phyloP scores from a whole-genome alignment of 2,113 vertebrate genomes.

The Myocastor coypus region DNA sequence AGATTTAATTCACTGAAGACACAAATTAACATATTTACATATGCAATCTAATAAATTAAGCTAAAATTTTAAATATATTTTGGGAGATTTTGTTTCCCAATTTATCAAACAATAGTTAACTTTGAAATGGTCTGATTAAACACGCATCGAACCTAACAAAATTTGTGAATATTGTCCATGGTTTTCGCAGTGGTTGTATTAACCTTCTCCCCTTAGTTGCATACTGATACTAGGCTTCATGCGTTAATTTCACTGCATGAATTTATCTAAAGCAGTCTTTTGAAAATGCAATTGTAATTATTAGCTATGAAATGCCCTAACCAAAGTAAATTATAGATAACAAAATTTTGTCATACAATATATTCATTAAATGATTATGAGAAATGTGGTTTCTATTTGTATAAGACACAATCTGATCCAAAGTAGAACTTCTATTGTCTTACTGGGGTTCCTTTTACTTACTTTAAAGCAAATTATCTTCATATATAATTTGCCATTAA shows the following conservation, averaged over 20 bases:
- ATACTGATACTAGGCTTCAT: background rate
- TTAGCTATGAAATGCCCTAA: constrained; percentile 28
- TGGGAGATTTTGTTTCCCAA: background rate
- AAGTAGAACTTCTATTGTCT: background rate
- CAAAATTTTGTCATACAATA: constrained; percentile 31
- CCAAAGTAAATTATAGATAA: constrained; percentile 9
- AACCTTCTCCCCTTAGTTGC: background rate
- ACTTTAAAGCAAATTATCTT: constrained; percentile 44
- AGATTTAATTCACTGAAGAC: background rate
- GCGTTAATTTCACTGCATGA: background rate
- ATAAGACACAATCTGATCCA: background rate
- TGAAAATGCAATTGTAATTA: background rate
- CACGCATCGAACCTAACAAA: constrained; percentile 34
- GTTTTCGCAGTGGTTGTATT: background rate
- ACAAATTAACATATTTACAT: background rate
- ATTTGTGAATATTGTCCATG: background rate
- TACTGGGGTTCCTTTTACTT: constrained; percentile 46
- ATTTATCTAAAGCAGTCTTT: constrained; percentile 9
- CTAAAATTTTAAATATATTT: background rate
- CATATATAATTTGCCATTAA: background rate
- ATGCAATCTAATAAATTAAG: background rate
- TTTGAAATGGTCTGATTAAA: constrained; percentile 40
- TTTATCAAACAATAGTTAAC: background rate
- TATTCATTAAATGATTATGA: background rate
- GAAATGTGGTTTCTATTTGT: background rate